A percentile compares a stretch with the other conserved stretches of the same genome.
phyloP scores from a whole-genome alignment of 2,113 vertebrate genomes.

The Psammodynastes pulverulentus region DNA sequence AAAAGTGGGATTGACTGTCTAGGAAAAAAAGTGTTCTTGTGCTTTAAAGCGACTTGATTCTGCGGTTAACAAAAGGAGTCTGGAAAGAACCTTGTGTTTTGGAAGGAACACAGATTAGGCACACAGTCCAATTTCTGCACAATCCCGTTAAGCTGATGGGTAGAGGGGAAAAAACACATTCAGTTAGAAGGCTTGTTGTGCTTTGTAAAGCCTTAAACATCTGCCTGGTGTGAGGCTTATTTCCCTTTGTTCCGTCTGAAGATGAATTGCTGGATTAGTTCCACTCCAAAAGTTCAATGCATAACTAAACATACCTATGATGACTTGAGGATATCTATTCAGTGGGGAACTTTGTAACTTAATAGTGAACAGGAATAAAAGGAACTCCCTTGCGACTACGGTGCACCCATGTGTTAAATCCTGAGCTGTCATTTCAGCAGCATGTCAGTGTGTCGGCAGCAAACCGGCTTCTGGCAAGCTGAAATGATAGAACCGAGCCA shows the following conservation, averaged over 20 bases:
- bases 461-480: conserved; percentile 22
- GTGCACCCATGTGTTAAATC: conserved; percentile 64
- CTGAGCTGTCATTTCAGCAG: conserved; percentile 61
- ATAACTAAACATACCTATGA: conserved; percentile 68
- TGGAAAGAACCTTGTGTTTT: not conserved
- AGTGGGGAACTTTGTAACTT: conserved; percentile 68
- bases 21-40: not conserved
- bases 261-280: conserved; percentile 58
- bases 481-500: not conserved
- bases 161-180: not conserved
- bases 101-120: not conserved
- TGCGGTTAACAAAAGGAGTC: not conserved
- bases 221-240: conserved; percentile 7
- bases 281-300: conserved; percentile 62
- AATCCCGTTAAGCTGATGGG: not conserved
- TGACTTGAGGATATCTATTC: conserved; percentile 65
- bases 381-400: conserved; percentile 57
- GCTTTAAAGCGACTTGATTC: not conserved
- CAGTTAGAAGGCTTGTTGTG: not conserved
- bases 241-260: conserved; percentile 43
- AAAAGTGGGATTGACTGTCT: not conserved
- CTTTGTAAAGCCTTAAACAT: conserved; percentile 14
- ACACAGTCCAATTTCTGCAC: not conserved
- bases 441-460: conserved; percentile 11
- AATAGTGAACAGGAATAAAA: conserved; percentile 69